Conservation (phyloP, 2,888 invertebrate species). For the Lasioglossum pauxillum region DNA sequence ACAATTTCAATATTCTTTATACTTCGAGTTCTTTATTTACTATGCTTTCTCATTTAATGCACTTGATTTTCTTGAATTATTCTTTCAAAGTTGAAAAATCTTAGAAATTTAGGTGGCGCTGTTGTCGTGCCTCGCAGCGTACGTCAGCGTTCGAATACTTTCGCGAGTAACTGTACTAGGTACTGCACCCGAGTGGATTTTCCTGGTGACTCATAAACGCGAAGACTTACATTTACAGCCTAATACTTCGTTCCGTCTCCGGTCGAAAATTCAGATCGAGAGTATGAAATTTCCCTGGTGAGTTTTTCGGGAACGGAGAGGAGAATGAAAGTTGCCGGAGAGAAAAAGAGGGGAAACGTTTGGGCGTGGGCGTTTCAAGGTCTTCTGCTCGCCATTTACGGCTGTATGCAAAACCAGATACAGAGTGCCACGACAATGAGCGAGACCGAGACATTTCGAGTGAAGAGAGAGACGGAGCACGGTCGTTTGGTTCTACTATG, state of each 20-base stretch:
- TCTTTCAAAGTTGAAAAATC: background rate
- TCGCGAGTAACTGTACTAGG: background rate
- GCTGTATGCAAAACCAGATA: slow-evolving; percentile 61
- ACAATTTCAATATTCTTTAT: too few relatives aligned
- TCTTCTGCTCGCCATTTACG: slow-evolving; percentile 82
- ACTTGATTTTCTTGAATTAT: background rate
- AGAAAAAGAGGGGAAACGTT: slow-evolving; percentile 52
- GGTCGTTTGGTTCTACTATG: background rate
- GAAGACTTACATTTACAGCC: background rate
- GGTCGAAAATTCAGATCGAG: background rate
- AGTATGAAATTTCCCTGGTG: background rate
- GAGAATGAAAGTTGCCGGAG: background rate
- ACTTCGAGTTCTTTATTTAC: background rate
- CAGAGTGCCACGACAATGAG: slow-evolving; percentile 26
- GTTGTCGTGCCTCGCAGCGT: background rate
- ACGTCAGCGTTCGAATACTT: background rate
- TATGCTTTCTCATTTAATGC: background rate
- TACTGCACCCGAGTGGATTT: background rate
- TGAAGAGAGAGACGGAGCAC: background rate
- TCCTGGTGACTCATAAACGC: background rate
- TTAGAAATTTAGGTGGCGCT: background rate
- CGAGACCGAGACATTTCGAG: slow-evolving; percentile 26
- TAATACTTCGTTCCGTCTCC: background rate
- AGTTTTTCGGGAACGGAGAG: background rate
- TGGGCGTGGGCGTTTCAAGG: slow-evolving; percentile 82